A percentile compares a stretch with the other conserved stretches of the same genome.
These are phyloP conservation scores for Protomyctophum bolini DNA, from an alignment of 2,113 vertebrate species.

Conservation along the genomic window DNA sequence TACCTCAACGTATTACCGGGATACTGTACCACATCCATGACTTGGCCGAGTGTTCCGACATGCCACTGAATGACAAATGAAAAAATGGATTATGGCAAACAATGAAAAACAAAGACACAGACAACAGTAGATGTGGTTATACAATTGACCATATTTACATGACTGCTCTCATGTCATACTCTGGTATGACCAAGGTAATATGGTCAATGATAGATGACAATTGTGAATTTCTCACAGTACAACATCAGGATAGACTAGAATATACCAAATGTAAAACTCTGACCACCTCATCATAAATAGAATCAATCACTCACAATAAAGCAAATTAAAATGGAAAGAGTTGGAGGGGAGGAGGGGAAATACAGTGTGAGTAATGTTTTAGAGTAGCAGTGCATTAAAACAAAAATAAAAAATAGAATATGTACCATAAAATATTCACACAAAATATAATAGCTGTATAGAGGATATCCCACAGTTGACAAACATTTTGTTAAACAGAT, in stretches of 20 bases:
- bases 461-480: slow-evolving; percentile 55
- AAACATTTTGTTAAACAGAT: slow-evolving; percentile 34
- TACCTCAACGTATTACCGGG: too few species aligned
- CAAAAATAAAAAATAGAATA: slow-evolving; percentile 42
- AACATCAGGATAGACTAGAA: slow-evolving; percentile 49
- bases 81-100: too few species aligned
- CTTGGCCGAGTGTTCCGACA: too few species aligned
- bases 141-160: too few species aligned
- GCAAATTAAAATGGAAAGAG: slow-evolving; percentile 37
- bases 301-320: slow-evolving; percentile 58
- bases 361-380: slow-evolving; percentile 62
- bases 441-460: slow-evolving; percentile 45
- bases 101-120: too few species aligned
- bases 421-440: slow-evolving; percentile 69
- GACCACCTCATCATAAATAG: slow-evolving; percentile 68
- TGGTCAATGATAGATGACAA: slow-evolving; percentile 12
- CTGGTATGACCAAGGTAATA: too few species aligned
- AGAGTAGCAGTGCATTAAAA: slow-evolving; percentile 74
- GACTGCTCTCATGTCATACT: too few species aligned
- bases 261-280: slow-evolving; percentile 59
- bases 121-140: too few species aligned
- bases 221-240: slow-evolving; percentile 24
- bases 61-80: too few species aligned
- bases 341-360: slow-evolving; percentile 13
- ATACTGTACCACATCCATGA: too few species aligned